Evolutionary conservation across 2,113 vertebrate genomes (phyloP).

Genomic region (Paradisaea rubra): DNA sequence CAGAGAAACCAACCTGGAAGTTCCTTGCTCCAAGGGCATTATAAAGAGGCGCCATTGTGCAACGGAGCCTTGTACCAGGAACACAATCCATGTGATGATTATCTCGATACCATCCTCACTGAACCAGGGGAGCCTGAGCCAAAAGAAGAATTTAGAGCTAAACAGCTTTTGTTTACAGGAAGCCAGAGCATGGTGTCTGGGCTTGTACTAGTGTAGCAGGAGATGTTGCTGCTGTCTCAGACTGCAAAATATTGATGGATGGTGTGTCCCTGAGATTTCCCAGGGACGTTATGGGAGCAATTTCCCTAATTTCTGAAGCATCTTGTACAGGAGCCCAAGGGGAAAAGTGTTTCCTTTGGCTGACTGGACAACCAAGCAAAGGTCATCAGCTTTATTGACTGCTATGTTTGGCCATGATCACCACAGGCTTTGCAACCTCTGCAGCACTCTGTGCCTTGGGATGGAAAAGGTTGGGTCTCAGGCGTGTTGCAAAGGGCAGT

Average conservation of each 20-base stretch:
- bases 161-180: slow-evolving; percentile 61
- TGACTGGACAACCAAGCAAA: neutral
- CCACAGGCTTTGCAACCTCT: neutral
- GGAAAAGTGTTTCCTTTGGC: neutral
- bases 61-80: neutral
- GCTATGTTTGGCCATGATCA: neutral
- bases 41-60: slow-evolving; percentile 38
- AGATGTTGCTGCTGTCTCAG: slow-evolving; percentile 50
- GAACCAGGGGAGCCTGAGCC: slow-evolving; percentile 27
- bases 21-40: slow-evolving; percentile 38
- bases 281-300: neutral
- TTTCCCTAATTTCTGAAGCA: neutral
- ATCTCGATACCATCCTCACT: slow-evolving; percentile 20
- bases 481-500: neutral
- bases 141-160: slow-evolving; percentile 36
- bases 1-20: neutral
- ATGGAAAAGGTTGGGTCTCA: neutral
- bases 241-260: slow-evolving; percentile 27
- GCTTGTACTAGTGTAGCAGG: slow-evolving; percentile 50
- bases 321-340: neutral
- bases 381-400: slow-evolving; percentile 16
- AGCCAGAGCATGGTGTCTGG: slow-evolving; percentile 44
- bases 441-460: neutral
- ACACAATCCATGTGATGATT: slow-evolving; percentile 14
- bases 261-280: slow-evolving; percentile 37